A percentile compares a stretch with the other conserved stretches of the same genome.
Conservation (phyloP, 1,140 invertebrate species). For the Ladona fulva region DNA sequence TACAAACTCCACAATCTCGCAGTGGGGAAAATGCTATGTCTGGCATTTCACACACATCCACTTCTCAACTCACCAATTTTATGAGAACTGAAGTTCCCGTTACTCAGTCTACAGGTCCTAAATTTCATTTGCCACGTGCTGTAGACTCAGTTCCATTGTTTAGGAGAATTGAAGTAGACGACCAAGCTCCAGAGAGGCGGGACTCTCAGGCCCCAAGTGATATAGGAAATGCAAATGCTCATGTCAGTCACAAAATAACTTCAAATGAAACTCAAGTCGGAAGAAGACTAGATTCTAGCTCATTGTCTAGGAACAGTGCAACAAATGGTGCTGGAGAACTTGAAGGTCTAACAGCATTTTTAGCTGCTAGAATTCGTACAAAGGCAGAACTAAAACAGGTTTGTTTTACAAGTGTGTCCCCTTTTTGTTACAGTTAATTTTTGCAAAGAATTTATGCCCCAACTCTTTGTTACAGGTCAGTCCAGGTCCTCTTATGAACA, state of each 20-base stretch:
- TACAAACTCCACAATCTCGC: background rate
- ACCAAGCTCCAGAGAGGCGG: constrained; percentile 26
- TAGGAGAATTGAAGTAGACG: constrained; percentile 25
- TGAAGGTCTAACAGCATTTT: constrained; percentile 43
- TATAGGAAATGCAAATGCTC: background rate
- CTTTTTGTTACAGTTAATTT: too few relatives aligned
- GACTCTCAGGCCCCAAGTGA: background rate
- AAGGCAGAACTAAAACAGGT: constrained; percentile 73
- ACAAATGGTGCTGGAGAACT: constrained; percentile 30
- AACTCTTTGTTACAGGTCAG: background rate
- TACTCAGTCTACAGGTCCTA: constrained; percentile 35
- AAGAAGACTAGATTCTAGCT: background rate
- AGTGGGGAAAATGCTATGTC: background rate
- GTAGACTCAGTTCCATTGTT: constrained; percentile 43
- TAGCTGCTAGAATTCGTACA: constrained; percentile 65
- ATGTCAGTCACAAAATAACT: background rate
- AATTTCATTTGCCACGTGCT: constrained; percentile 57
- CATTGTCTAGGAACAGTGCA: constrained; percentile 27
- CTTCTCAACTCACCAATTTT: background rate
- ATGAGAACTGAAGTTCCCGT: background rate
- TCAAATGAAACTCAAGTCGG: background rate
- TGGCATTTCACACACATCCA: background rate
- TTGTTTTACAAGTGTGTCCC: background rate
- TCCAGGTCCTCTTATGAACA: background rate
- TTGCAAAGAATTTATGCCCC: too few relatives aligned